A percentile compares a stretch with the other conserved stretches of the same genome.
Evolutionary conservation across 2,797 vertebrate genomes (phyloP).

Genomic region (Lycodopsis pacificus): DNA sequence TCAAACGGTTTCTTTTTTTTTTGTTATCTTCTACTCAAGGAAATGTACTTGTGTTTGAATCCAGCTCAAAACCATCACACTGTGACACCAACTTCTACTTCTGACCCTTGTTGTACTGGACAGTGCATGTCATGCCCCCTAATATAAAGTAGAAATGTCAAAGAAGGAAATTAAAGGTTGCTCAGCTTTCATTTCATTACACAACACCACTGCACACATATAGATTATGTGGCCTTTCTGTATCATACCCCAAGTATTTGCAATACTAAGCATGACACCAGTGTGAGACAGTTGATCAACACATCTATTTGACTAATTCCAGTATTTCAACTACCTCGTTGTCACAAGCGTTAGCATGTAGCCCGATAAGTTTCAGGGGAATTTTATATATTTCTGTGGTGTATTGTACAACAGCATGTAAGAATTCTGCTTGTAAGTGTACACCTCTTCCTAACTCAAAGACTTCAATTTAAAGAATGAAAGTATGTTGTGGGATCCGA

Average conservation of each 20-base stretch:
- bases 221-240: conserved; percentile 29
- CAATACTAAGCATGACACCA: neutral
- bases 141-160: conserved; percentile 62
- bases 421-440: neutral
- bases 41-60: conserved; percentile 12
- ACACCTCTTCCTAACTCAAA: neutral
- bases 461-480: neutral
- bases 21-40: conserved; percentile 10
- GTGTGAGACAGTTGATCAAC: neutral
- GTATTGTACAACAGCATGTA: neutral
- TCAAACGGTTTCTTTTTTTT: conserved; percentile 27
- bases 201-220: conserved; percentile 17
- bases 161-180: conserved; percentile 33
- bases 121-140: neutral
- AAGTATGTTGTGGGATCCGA: neutral
- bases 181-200: conserved; percentile 15
- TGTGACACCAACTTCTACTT: conserved; percentile 7
- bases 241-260: conserved; percentile 1
- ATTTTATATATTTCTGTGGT: neutral
- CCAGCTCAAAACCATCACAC: neutral
- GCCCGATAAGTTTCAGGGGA: neutral
- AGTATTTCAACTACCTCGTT: neutral
- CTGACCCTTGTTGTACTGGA: conserved; percentile 21
- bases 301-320: neutral
- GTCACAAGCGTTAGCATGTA: neutral